Base-by-base conservation (phyloP, 2,797 vertebrate genomes). In the Ctenosaura bakeri region DNA sequence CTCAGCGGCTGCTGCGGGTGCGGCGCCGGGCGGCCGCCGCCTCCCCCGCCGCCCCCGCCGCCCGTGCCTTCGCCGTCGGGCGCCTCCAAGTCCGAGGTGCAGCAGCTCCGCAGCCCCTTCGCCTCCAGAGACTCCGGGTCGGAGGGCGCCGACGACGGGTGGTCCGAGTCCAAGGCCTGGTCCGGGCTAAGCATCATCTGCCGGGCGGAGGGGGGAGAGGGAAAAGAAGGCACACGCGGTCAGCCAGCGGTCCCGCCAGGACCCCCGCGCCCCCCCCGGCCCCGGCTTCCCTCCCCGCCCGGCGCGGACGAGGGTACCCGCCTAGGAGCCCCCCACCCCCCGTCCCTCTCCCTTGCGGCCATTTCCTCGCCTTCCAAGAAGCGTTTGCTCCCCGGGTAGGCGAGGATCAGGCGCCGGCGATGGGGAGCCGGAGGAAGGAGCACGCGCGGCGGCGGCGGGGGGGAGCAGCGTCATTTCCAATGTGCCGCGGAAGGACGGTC, bases 111-210 rank as follows among this genome's bases (percentile, higher is more conserved):
- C 89, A 98, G 97, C 56, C 98, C 98, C 94, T 97, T 98, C 90
- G 97, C 92, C 76, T 97, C 97, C 76, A 97, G 94, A 0, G 97
- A 98, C 92, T 99, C 99, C 83, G 98, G 97, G 87, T 98, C 98
- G 2, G 97, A 96, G 87, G 97, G 98, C 6, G 96, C 97, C 94
- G 98, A 98, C 86, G 97, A 97, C 71, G 97, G 96, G 84, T 97
- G 97, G 93, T 99, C 99, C 62, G 98, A 97, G 96, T 99, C 99
- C 20, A 96, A 98, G 2, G 97, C 95, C 91, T 98, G 98, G 92
- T 98, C 98, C 38, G 98, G 97, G 95, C 98, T 98, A 80, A 98
- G 98, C 98, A 98, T 99, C 98, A 98, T 99, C 95, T 98, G 98
- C 38, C 9, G 62, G 81, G 29, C 93, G 29, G 92, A 94, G 93